Conservation (phyloP, 2,797 vertebrate species). For the Alfaro cultratus region DNA sequence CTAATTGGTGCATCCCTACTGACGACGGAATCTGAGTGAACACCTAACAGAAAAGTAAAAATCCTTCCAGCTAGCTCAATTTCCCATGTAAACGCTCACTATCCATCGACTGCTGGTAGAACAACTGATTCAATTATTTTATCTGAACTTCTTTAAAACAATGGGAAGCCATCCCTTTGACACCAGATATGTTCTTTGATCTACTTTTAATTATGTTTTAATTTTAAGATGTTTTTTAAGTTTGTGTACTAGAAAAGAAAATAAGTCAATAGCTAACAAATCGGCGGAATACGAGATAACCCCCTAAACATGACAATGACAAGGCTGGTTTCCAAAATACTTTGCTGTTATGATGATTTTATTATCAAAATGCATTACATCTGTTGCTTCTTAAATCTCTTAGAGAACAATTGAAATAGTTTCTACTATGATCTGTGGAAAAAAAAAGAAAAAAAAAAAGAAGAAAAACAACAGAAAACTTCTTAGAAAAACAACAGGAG, state of each 20-base stretch:
- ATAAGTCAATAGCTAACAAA: neutral
- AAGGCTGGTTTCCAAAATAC: conserved; percentile 67
- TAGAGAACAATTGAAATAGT: conserved; percentile 89
- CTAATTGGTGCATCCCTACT: too few species aligned
- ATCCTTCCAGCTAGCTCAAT: neutral
- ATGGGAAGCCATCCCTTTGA: neutral
- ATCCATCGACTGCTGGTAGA: neutral
- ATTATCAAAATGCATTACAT: conserved; percentile 99
- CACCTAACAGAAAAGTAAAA: neutral
- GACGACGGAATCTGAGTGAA: neutral
- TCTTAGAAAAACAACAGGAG: conserved; percentile 61
- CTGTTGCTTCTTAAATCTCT: conserved; percentile 80
- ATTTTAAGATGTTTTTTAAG: too few species aligned
- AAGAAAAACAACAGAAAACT: conserved; percentile 62
- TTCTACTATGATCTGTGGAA: conserved; percentile 87
- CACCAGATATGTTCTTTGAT: neutral
- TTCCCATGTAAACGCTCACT: neutral
- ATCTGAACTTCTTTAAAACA: neutral
- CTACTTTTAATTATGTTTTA: neutral
- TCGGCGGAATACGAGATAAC: neutral
- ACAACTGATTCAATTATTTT: neutral
- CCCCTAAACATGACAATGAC: conserved; percentile 43
- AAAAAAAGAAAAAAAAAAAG: conserved; percentile 69
- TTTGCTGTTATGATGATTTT: conserved; percentile 94
- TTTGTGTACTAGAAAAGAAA: neutral